Base-by-base conservation (phyloP, 1,140 invertebrate genomes). In the Adelges cooleyi region DNA sequence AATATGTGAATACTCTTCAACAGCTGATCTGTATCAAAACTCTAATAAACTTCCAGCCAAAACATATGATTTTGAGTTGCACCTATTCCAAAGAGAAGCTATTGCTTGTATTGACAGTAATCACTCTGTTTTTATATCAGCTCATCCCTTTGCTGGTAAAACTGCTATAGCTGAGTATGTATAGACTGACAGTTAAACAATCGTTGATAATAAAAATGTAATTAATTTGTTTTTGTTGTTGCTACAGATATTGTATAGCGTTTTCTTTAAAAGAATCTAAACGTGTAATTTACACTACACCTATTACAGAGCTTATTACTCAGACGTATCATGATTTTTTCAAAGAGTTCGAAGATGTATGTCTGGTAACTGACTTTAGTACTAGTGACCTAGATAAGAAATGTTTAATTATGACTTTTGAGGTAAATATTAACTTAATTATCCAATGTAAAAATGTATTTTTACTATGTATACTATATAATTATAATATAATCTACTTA, bases 81-180 rank as follows among this genome's bases (percentile, higher is more conserved):
- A 99, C 86, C 87, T 95, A 0, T 99, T 99, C 78, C 97, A 99
- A 75, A 92, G 91, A 71, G 91, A 99, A 79, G 95, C 97, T 5
- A 91, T 99, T 66, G 77, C 92, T 25, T 99, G 96, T 77, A 87
- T 99, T 69, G 95, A 99, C 73, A 99, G 99, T 76, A 87, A 94
- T 74, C 95, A 92, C 72, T 98, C 95, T 20, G 95, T 99, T 11
- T 79, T 99, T 20, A 96, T 99, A 0, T 98, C 95, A 0, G 96
- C 97, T 27, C 97, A 99, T 75, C 99, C 97, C 5, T 99, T 95
- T n/a, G 95, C 97, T 67, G 97, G 97, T 50, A 99, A 99, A 84
- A 99, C 96, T 52, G 96, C 98, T 20, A 93, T 98, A 38, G 96
- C 95, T 33, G 92, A 98, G 88, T 97, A 84, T 82, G 89, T 85